Conservation (phyloP, 2,888 invertebrate genomes). For the Sinopyrophorus schimmeli region DNA sequence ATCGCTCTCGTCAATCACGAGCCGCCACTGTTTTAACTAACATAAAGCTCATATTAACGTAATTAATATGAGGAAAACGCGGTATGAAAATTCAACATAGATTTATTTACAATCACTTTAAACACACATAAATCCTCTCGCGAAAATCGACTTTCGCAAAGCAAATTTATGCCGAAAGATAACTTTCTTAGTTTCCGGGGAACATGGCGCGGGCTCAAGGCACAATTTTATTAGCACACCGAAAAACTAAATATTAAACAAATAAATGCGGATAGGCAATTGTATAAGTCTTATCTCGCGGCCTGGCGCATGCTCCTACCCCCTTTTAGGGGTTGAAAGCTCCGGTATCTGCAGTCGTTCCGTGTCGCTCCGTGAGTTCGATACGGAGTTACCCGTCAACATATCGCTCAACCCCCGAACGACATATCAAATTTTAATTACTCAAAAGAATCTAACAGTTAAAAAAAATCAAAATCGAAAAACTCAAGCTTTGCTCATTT, state of each 20-base stretch:
- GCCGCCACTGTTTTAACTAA: too few species aligned
- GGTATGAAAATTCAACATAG: conserved; percentile 11
- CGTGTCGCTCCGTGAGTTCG: conserved; percentile 29
- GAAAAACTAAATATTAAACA: conserved; percentile 39
- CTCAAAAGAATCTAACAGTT: too few species aligned
- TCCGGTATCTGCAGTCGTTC: conserved; percentile 38
- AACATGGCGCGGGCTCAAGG: conserved; percentile 25
- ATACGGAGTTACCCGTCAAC: too few species aligned
- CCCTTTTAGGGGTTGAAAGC: conserved; percentile 35
- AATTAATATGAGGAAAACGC: conserved; percentile 12
- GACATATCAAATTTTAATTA: conserved; percentile 9
- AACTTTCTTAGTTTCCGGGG: conserved; percentile 15
- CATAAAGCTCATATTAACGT: too few species aligned
- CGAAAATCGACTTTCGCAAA: too few species aligned
- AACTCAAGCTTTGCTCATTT: too few species aligned
- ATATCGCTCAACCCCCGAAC: too few species aligned
- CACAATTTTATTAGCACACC: conserved; percentile 29
- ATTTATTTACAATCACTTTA: conserved; percentile 18
- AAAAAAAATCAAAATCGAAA: too few species aligned
- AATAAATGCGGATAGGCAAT: conserved; percentile 44
- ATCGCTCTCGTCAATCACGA: too few species aligned
- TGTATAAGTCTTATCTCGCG: conserved; percentile 32
- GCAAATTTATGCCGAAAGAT: too few species aligned
- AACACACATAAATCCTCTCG: conserved; percentile 20
- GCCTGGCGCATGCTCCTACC: conserved; percentile 35